Evolutionary conservation across 2,797 vertebrate species (phyloP).

Genomic region (Prunella strophiata): DNA sequence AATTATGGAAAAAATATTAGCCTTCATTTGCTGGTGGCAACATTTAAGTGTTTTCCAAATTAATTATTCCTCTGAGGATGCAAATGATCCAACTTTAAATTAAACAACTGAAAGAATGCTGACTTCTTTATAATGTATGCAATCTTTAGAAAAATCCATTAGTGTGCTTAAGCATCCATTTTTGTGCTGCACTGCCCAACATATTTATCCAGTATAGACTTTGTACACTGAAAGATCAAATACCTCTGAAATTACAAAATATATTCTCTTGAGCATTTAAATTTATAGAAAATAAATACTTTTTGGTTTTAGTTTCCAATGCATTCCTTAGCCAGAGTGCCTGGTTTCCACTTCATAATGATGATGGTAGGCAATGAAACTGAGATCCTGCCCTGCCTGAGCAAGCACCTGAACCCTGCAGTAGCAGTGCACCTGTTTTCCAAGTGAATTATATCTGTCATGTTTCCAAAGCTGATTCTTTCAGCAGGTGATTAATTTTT

Average conservation of each 20-base stretch:
- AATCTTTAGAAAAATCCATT: background rate
- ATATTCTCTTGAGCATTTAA: background rate
- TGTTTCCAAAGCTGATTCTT: background rate
- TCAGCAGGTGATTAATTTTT: background rate
- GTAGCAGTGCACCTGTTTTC: background rate
- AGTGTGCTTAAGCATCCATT: background rate
- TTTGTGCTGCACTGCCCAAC: background rate
- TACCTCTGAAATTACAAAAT: background rate
- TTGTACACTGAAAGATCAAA: background rate
- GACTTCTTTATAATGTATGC: background rate
- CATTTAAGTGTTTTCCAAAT: background rate
- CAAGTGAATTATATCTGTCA: background rate
- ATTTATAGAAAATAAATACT: background rate
- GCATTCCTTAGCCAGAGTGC: background rate
- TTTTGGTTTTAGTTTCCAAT: background rate
- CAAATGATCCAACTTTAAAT: background rate
- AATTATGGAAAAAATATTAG: slow-evolving; percentile 1
- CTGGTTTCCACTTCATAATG: background rate
- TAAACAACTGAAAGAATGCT: background rate
- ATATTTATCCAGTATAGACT: background rate
- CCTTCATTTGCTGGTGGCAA: background rate
- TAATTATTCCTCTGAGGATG: background rate
- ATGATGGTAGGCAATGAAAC: background rate
- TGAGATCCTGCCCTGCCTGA: background rate
- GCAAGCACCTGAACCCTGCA: background rate